Conservation (phyloP, 2,797 vertebrate genomes). For the Labroides dimidiatus region DNA sequence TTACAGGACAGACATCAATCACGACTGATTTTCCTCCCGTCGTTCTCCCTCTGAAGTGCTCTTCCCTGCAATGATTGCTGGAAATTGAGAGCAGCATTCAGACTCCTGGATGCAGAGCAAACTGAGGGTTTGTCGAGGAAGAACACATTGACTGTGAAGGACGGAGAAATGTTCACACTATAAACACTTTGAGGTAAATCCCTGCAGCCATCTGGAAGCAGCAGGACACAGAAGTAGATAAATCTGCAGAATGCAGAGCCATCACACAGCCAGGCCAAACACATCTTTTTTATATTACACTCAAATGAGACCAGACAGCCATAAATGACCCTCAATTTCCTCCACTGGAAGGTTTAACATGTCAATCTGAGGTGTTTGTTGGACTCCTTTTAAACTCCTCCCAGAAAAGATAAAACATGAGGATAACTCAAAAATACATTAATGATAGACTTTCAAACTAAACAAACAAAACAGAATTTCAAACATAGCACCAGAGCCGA, state of each 20-base stretch:
- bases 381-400: too few species aligned
- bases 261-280: neutral
- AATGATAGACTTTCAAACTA: too few species aligned
- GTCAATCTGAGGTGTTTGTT: too few species aligned
- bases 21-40: neutral
- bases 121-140: neutral
- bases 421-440: too few species aligned
- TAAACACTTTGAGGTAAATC: neutral
- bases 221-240: neutral
- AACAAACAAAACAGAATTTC: too few species aligned
- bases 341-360: too few species aligned
- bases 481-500: too few species aligned
- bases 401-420: too few species aligned
- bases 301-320: too few species aligned
- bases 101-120: neutral
- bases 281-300: neutral
- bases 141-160: neutral
- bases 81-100: conserved; percentile 7
- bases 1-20: conserved; percentile 11
- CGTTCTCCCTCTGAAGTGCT: conserved; percentile 16
- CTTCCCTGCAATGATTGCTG: neutral
- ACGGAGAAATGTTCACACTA: neutral
- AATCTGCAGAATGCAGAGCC: neutral
- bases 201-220: neutral
- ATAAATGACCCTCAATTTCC: neutral